Evolutionary conservation across 2,888 invertebrate genomes (phyloP), one percentile per base, ranked within the genome.

Genomic region (Leptopilina myrica): DNA sequence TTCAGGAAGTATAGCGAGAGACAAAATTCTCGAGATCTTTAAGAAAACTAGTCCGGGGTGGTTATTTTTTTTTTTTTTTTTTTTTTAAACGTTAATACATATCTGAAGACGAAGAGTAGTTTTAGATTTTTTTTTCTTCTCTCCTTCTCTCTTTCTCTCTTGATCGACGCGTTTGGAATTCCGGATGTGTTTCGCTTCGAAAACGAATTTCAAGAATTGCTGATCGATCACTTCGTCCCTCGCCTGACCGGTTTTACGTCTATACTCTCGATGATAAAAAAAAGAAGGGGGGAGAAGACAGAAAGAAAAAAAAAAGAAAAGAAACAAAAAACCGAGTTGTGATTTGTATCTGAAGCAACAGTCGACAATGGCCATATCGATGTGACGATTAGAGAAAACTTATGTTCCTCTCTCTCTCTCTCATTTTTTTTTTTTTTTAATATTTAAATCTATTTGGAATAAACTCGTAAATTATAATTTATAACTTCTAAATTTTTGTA

Each of bases 161-260:
- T 49, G 49, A 11, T 77, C 33, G 56, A 56, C 15, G n/a, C n/a
- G 43, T 66, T 66, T 66, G 43, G 49, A 14, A 76, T 76, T 59
- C 56, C 76, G 62, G 59, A 62, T 59, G 59, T 76, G 56, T 59
- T 66, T 76, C 59, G 33, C 40, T 75, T 56, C 56, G 40, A n/a
- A 62, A 59, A 76, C 15, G 76, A 76, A 76, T 64, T 64, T 76
- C 46, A 64, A 49, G 69, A 73, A 73, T 73, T 49, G 69, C 49
- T 73, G 56, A 73, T 73, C 53, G 56, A 73, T 73, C 73, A 73
- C 73, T 73, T 73, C 26, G 56, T 73, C 56, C 26, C n/a, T 73
- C 73, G 33, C 56, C 73, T 56, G 73, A 56, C 56, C n/a, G 56
- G 26, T 69, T 69, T 69, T 56, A 56, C 26, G 7, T 26, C 6